Evolutionary conservation across 2,797 vertebrate species (phyloP).

Genomic region (Erethizon dorsatum): DNA sequence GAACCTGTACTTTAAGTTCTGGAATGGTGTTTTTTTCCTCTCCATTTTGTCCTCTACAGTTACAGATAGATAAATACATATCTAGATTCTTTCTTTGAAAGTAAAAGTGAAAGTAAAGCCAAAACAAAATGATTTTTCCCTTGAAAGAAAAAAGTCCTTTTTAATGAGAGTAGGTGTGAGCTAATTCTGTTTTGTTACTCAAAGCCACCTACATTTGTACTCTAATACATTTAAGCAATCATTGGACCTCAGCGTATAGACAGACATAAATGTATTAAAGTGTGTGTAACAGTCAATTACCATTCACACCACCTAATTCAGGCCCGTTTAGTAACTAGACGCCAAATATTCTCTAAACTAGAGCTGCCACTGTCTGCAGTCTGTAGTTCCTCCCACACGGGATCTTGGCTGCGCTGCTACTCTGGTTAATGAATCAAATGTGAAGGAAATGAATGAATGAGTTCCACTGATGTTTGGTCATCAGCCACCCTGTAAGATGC

Average conservation of each 20-base stretch:
- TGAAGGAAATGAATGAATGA: neutral
- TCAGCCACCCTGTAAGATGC: no score
- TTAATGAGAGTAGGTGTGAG: neutral
- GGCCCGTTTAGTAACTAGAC: neutral
- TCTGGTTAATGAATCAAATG: neutral
- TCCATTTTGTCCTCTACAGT: neutral
- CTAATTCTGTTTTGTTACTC: neutral
- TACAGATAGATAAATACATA: neutral
- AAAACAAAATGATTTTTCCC: neutral
- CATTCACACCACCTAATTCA: neutral
- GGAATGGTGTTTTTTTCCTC: neutral
- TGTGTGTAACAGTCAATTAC: neutral
- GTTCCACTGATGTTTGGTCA: fast-evolving
- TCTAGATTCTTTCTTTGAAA: neutral
- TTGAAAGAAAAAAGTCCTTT: neutral
- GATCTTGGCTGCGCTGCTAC: neutral
- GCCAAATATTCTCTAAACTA: no score
- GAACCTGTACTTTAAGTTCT: neutral
- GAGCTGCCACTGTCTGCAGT: neutral
- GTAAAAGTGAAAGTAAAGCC: neutral
- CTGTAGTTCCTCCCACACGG: fast-evolving
- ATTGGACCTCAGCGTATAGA: neutral
- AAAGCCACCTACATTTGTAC: neutral
- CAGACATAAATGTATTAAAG: neutral
- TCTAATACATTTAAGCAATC: neutral